Evolutionary conservation across 2,113 vertebrate genomes (phyloP).

Genomic region (Carlito syrichta): DNA sequence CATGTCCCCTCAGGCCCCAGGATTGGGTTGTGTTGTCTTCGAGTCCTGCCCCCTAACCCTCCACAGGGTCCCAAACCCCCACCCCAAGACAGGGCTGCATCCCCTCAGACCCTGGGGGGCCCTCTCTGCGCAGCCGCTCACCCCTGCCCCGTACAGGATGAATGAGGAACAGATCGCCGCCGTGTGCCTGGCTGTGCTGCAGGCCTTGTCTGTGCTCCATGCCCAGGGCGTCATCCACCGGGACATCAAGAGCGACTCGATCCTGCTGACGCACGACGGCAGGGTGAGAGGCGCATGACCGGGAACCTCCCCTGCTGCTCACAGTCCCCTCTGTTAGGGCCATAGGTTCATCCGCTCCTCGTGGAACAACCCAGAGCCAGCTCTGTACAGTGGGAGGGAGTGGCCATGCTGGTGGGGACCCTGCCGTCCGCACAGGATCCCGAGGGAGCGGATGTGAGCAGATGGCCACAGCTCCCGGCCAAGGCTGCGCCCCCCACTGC

Average conservation of each 20-base stretch:
- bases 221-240: slow-evolving; percentile 96
- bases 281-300: slow-evolving; percentile 86
- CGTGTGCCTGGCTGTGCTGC: slow-evolving; percentile 93
- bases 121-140: rapidly evolving
- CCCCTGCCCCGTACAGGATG: slow-evolving; percentile 85
- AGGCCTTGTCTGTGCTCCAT: slow-evolving; percentile 92
- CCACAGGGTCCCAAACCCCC: too few species aligned
- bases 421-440: background rate
- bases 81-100: background rate
- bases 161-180: slow-evolving; percentile 97
- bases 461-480: rapidly evolving
- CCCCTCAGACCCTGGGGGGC: background rate
- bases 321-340: rapidly evolving
- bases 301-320: rapidly evolving
- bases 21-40: background rate
- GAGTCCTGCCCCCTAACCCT: background rate
- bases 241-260: slow-evolving; percentile 98
- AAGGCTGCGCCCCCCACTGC: rapidly evolving
- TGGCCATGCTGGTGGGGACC: rapidly evolving
- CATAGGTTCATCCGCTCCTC: background rate
- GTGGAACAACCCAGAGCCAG: background rate
- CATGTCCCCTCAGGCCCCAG: background rate
- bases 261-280: slow-evolving; percentile 95
- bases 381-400: rapidly evolving
- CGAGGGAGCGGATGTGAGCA: rapidly evolving